Evolutionary conservation across 2,113 vertebrate genomes (phyloP).

Genomic region (Petromus typicus): DNA sequence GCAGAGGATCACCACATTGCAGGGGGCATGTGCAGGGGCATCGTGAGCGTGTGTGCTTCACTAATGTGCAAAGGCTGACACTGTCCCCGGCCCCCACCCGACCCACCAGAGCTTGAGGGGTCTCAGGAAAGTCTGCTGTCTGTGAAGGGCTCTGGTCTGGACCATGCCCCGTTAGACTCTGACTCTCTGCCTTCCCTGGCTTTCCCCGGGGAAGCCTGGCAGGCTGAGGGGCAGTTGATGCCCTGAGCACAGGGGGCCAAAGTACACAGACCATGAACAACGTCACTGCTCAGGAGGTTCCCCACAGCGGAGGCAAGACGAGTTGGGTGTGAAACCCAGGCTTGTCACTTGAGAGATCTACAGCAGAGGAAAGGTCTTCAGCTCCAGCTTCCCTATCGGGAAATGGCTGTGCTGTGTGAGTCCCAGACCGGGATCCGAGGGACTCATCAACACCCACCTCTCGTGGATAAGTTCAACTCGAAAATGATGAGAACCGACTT

Average conservation of each 20-base stretch:
- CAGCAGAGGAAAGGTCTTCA: background rate
- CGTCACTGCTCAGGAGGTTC: background rate
- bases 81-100: too few relatives aligned
- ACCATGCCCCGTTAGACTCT: background rate
- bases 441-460: background rate
- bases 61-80: background rate
- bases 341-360: background rate
- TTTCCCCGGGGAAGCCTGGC: background rate
- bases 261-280: background rate
- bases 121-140: background rate
- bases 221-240: background rate
- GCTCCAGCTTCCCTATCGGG: background rate
- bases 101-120: background rate
- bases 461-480: rapidly evolving
- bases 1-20: background rate
- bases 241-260: rapidly evolving
- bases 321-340: background rate
- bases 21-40: background rate
- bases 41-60: background rate
- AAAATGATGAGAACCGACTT: background rate
- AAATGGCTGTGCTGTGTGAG: background rate
- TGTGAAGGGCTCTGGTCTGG: background rate
- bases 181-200: background rate
- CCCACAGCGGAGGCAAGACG: background rate
- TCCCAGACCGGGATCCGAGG: rapidly evolving